Evolutionary conservation across 2,113 vertebrate genomes (phyloP), one percentile per base, ranked within the genome.

Genomic region (Oryzias melastigma): DNA sequence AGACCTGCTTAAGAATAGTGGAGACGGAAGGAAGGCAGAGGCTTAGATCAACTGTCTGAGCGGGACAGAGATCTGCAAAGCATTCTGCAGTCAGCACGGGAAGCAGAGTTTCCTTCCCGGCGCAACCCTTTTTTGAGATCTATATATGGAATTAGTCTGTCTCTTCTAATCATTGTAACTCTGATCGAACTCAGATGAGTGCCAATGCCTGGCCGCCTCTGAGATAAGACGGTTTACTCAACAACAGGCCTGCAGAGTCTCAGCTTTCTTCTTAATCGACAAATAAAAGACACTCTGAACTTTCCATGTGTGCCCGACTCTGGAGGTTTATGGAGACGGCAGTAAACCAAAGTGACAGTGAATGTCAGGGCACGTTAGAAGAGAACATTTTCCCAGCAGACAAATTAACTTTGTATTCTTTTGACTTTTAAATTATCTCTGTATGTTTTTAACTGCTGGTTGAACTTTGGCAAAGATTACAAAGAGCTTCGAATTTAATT

Each of bases 91-190:
- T 78, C 75, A 68, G 60, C 71, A 52, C 80, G 82, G 85, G 90
- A 91, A 90, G 84, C 68, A n/a, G 5, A 44, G 69, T 83, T 85
- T 88, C 77, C 86, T 85, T 84, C 72, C 77, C 57, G 73, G 14
- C 25, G 50, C 71, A 61, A 52, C 45, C 22, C 46, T 27, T 22
- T 52, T 67, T 58, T 5, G n/a, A 56, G 51, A 80, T 84, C 80
- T 88, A 85, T 75, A 83, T 76, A 79, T 60, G 79, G 80, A 68
- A 73, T 80, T 45, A 14, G 54, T 52, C 71, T 58, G 73, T 47
- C 71, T 67, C 20, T 51, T 76, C 58, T 46, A 68, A 2, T 59
- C 66, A 50, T 14, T 43, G 40, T 0, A 35, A 52, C 29, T 22
- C 17, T 0, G 44, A 58, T 67, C 56, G 53, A 1, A 48, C 65